phyloP scores from a whole-genome alignment of 1,140 invertebrate genomes.

The Macrotrachela quadricornifera region DNA sequence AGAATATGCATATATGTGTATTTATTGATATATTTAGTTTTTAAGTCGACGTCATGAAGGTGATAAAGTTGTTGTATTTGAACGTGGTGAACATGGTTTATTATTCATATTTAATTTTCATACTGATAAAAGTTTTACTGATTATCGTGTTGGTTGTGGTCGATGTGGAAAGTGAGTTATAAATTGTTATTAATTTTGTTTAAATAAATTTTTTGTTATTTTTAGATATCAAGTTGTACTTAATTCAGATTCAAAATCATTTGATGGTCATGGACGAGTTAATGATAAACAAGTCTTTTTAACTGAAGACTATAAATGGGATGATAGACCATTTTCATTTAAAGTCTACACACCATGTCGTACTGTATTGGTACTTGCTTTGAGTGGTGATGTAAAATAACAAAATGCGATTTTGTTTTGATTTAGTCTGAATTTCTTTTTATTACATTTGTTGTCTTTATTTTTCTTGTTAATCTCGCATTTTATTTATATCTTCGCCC shows the following conservation, averaged over 20 bases:
- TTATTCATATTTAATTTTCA: conserved; percentile 96
- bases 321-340: conserved; percentile 40
- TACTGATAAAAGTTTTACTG: conserved; percentile 66
- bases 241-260: conserved; percentile 54
- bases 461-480: too few relatives aligned
- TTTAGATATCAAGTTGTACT: conserved; percentile 50
- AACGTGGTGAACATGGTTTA: conserved; percentile 50
- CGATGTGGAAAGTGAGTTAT: conserved; percentile 39
- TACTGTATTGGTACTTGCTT: conserved; percentile 2
- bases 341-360: conserved; percentile 28
- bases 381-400: too few relatives aligned
- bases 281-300: conserved; percentile 46
- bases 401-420: too few relatives aligned
- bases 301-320: conserved; percentile 42
- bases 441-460: too few relatives aligned
- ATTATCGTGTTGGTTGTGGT: conserved; percentile 66
- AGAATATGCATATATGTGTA: too few relatives aligned
- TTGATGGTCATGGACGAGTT: conserved; percentile 58
- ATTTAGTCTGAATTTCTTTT: too few relatives aligned
- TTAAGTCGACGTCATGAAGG: conserved; percentile 82
- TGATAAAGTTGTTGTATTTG: conserved; percentile 86
- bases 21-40: conserved; percentile 49
- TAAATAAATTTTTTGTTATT: conserved; percentile 6
- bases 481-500: too few relatives aligned
- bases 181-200: conserved; percentile 8